Evolutionary conservation across 2,797 vertebrate genomes (phyloP), one percentile per base, ranked within the genome.

Genomic region (Molossus molossus): DNA sequence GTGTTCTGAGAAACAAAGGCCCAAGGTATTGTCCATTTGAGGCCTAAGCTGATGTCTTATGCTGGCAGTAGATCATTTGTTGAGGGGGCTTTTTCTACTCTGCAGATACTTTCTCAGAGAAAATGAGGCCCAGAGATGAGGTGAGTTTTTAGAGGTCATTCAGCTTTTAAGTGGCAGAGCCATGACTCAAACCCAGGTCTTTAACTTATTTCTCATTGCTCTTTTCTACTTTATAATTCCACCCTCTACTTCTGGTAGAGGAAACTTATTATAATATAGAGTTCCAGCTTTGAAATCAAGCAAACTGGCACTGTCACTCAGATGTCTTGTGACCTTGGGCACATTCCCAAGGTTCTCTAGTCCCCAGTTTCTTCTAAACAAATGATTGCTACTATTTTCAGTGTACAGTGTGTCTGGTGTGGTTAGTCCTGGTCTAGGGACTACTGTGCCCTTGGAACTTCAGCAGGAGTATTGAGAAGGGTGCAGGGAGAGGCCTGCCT

Each of bases 101-200:
- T 86, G 50, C 45, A 92, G 53, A 40, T 69, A 82, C 70, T 90
- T 64, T 90, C 60, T 93, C 37, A 82, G 60, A 92, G 84, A 87
- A 87, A 79, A 55, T 62, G 69, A 95, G 33, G 45, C 81, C 67
- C 50, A 83, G 15, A 37, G 50, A 50, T 82, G 37, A 83, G 20
- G 7, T 27, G 40, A 77, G n/a, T 73, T 87, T 79, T 91, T 67
- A 72, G 77, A 90, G 50, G 50, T 65, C 27, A 23, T 81, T 90
- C 45, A 64, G 8, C 53, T 76, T 75, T 89, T 86, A 83, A 77
- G 25, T 87, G 60, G 15, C 82, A 73, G 64, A 90, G 40, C 76
- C 57, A 20, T 79, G 70, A 90, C 45, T 70, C 27, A 86, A 72
- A 87, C 8, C 27, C 23, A 23, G 15, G 15, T 65, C 64, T 87